Percentiles rank a stretch among this genome's conserved stretches.
These are phyloP conservation scores for Halcyon smyrnensis DNA, from an alignment of 2,797 vertebrate genomes.

Conservation along the genomic window DNA sequence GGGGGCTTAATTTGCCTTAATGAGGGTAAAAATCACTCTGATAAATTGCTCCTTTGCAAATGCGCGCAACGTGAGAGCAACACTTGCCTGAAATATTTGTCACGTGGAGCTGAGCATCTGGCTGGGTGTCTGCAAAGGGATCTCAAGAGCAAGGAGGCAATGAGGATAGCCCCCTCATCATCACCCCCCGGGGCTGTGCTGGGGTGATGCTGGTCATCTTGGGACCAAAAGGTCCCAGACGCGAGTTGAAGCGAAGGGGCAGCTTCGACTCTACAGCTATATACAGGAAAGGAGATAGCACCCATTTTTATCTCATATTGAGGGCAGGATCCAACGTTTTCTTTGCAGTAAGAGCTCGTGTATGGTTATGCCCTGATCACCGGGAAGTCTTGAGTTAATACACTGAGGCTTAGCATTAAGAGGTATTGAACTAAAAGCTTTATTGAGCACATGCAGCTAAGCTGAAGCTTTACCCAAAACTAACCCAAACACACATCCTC, in stretches of 20 bases:
- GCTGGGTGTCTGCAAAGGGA: neutral
- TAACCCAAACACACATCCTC: neutral
- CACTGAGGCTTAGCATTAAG: conserved; percentile 37
- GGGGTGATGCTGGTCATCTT: neutral
- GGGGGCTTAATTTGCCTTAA: conserved; percentile 81
- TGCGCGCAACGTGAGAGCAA: neutral
- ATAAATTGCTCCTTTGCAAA: conserved; percentile 69
- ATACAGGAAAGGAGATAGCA: fast-evolving
- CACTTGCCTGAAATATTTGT: conserved; percentile 13
- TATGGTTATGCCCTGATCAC: neutral
- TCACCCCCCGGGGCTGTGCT: neutral
- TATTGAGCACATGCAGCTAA: neutral
- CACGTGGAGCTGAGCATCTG: neutral
- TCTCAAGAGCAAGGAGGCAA: neutral
- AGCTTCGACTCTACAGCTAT: fast-evolving
- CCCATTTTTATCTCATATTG: neutral
- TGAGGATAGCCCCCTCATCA: fast-evolving
- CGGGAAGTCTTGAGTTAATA: conserved; percentile 22
- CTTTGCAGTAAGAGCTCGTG: neutral
- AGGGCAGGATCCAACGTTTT: neutral
- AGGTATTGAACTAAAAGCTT: conserved; percentile 44
- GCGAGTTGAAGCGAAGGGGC: fast-evolving
- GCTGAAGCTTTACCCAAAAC: conserved; percentile 33
- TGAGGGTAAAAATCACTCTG: conserved; percentile 76
- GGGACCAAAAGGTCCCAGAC: neutral